phyloP scores from a whole-genome alignment of 2,797 vertebrate species.

The Epinephelus malabaricus region DNA sequence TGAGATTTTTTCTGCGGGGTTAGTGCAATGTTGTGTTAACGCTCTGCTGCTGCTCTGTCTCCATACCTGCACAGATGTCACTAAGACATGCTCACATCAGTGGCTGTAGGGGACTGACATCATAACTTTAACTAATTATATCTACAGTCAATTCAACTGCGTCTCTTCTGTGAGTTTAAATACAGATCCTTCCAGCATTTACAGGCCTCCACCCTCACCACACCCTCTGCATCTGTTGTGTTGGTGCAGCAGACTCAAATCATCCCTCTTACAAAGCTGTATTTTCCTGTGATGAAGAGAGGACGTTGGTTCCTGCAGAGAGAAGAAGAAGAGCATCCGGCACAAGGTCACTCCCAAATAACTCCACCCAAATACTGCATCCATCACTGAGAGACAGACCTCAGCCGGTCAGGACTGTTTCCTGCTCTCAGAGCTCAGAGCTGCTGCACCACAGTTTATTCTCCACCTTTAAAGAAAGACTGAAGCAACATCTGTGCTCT shows the following conservation, averaged over 20 bases:
- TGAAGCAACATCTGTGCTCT: background rate
- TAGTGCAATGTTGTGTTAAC: no score
- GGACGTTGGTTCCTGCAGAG: background rate
- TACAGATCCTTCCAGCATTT: no score
- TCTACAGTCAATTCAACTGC: no score
- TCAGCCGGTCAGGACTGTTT: background rate
- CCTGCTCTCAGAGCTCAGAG: background rate
- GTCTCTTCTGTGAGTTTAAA: no score
- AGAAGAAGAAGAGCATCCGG: background rate
- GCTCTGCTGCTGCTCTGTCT: no score
- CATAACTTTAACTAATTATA: no score
- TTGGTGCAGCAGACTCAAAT: background rate
- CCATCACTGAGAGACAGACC: background rate
- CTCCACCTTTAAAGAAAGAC: background rate
- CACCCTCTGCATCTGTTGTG: no score
- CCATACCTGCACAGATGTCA: no score
- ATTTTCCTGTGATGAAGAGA: background rate
- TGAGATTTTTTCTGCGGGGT: no score
- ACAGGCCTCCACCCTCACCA: no score
- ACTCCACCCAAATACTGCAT: background rate
- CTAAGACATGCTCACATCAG: no score
- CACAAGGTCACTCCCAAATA: background rate
- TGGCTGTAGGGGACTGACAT: no score
- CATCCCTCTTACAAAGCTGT: background rate
- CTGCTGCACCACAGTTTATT: background rate